phyloP scores from a whole-genome alignment of 2,797 vertebrate species.

The Gephyroberyx darwinii region DNA sequence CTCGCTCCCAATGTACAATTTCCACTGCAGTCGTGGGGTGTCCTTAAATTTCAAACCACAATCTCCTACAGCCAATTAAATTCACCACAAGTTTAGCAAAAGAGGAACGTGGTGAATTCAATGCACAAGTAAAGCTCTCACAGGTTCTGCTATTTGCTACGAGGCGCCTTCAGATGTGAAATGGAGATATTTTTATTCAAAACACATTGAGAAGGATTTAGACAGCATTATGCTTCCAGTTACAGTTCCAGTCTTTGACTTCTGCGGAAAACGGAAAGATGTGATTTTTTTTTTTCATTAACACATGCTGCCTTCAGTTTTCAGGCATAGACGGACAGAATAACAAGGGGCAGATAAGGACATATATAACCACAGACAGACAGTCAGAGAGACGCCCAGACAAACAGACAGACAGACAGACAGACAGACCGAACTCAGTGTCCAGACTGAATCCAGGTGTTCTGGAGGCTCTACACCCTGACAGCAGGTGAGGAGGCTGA shows the following conservation, averaged over 20 bases:
- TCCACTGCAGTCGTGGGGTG: conserved; percentile 48
- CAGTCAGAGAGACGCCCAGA: conserved; percentile 14
- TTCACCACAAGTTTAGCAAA: conserved; percentile 40
- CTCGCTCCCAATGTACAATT: conserved; percentile 57
- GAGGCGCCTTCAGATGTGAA: conserved; percentile 37
- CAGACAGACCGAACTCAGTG: conserved; percentile 42
- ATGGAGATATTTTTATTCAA: conserved; percentile 50
- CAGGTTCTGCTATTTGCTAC: conserved; percentile 13
- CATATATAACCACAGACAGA: background rate
- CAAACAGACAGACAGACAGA: conserved; percentile 11
- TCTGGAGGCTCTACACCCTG: conserved; percentile 14
- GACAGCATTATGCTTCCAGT: conserved; percentile 36
- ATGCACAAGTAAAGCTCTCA: conserved; percentile 4
- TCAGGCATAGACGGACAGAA: too few relatives aligned
- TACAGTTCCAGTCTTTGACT: conserved; percentile 1
- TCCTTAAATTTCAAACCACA: conserved; percentile 51
- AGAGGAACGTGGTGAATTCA: conserved; percentile 35
- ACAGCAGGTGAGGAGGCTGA: conserved; percentile 36
- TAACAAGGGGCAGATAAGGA: background rate
- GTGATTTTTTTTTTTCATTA: conserved; percentile 33
- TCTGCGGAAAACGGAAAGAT: conserved; percentile 9
- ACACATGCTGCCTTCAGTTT: conserved; percentile 12
- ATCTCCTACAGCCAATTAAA: conserved; percentile 58
- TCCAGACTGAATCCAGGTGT: conserved; percentile 60
- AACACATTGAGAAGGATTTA: conserved; percentile 59